Evolutionary conservation across 2,888 invertebrate genomes (phyloP), one percentile per base, ranked within the genome.

Genomic region (Stenichneumon culpator): DNA sequence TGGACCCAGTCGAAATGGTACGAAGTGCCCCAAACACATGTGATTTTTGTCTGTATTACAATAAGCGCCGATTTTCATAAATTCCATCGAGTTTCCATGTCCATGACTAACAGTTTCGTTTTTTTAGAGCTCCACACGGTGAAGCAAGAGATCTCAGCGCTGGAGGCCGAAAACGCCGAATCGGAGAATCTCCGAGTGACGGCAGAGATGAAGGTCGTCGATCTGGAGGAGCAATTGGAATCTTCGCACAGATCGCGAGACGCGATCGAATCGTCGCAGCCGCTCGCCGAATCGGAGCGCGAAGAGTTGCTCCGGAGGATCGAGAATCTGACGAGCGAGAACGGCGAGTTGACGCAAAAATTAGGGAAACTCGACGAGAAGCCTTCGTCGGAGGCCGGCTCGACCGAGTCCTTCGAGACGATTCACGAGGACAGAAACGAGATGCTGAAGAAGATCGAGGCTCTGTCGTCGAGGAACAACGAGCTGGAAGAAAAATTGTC

Each of bases 221-320:
- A 97, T 90, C 93, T 97, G 84, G 98, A 98, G 93, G 97, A 98
- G 93, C 96, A 97, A 92, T 94, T 97, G 68, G 97, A 96, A 74
- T 91, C 93, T 1, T 89, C 93, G n/a, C 89, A 91, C 36, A 92
- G 89, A 92, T 77, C 90, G 85, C 94, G 90, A 94, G 95, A 79
- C 90, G 96, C 3, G 94, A 94, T 94, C 72, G 94, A 95, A 79
- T 94, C 95, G 80, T 9, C 54, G 94, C 95, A 78, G 94, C 89
- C 95, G 25, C 94, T 95, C 85, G 90, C 94, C 1, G 88, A 90
- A 19, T 69, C 74, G 47, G 95, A 96, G 89, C 95, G 95, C 83
- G 94, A 95, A 72, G 95, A 95, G 69, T 93, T 96, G 47, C 92
- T 95, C 50, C 94, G 94, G 74, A 95, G 95, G 80, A 94, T 96